These are phyloP conservation scores for Bombus superbus DNA, from an alignment of 1,140 invertebrate genomes.

Conservation along the genomic window DNA sequence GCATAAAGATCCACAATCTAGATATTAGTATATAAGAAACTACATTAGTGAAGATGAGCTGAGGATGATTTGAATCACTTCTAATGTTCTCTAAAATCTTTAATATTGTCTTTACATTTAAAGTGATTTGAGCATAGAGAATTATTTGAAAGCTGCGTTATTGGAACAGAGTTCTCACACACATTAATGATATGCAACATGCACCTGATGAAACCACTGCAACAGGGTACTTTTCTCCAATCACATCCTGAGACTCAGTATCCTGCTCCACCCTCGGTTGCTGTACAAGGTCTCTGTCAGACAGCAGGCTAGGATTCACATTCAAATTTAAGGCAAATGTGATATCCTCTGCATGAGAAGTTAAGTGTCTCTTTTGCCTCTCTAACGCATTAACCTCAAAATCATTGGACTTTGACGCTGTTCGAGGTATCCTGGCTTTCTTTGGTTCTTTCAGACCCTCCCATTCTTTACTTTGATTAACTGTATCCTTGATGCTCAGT, in stretches of 20 bases:
- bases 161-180: background rate
- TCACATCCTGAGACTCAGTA: conserved; percentile 21
- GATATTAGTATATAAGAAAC: background rate
- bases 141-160: background rate
- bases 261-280: background rate
- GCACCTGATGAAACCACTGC: conserved; percentile 69
- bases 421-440: conserved; percentile 60
- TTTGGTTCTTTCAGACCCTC: conserved; percentile 35
- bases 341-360: conserved; percentile 67
- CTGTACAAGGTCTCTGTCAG: conserved; percentile 19
- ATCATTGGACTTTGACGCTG: conserved; percentile 71
- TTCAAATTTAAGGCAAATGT: conserved; percentile 72
- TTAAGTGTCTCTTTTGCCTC: conserved; percentile 65
- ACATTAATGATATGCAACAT: conserved; percentile 72
- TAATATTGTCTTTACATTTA: background rate
- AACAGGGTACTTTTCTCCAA: conserved; percentile 22
- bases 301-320: conserved; percentile 38
- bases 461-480: background rate
- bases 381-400: conserved; percentile 66
- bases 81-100: background rate
- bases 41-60: background rate
- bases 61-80: background rate
- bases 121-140: background rate
- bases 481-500: background rate
- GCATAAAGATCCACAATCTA: background rate